Percentiles rank a stretch among this genome's conserved stretches.
Evolutionary conservation across 2,113 vertebrate species (phyloP).

Genomic region (Apodemus speciosus): DNA sequence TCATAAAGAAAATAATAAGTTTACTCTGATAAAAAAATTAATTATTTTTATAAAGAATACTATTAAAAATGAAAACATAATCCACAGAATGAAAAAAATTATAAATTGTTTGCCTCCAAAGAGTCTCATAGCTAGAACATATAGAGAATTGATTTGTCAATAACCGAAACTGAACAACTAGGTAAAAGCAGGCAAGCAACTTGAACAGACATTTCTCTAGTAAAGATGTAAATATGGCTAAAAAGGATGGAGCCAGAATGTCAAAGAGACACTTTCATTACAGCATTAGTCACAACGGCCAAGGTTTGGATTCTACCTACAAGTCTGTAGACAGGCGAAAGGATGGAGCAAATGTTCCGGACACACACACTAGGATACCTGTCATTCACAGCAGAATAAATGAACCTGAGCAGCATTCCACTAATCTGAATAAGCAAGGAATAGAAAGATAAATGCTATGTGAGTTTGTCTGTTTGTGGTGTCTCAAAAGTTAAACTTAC

Average conservation of each 20-base stretch:
- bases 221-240: neutral
- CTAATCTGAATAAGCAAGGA: neutral
- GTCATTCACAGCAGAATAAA: neutral
- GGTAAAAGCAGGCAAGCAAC: neutral
- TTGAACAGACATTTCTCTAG: neutral
- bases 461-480: neutral
- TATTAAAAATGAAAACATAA: conserved; percentile 16
- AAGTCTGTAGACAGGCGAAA: neutral
- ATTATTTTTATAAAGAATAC: neutral
- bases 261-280: neutral
- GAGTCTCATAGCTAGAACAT: neutral
- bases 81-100: neutral
- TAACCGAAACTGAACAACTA: neutral
- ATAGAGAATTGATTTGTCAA: neutral
- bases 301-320: neutral
- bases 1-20: neutral
- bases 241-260: neutral
- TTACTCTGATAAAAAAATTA: neutral
- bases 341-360: neutral
- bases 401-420: neutral
- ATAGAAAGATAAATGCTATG: neutral
- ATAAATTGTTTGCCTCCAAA: neutral
- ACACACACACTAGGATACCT: neutral
- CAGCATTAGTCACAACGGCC: neutral
- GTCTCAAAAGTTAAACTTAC: neutral